Evolutionary conservation across 1,140 invertebrate genomes (phyloP).

Genomic region (Psilanteris sp.): DNA sequence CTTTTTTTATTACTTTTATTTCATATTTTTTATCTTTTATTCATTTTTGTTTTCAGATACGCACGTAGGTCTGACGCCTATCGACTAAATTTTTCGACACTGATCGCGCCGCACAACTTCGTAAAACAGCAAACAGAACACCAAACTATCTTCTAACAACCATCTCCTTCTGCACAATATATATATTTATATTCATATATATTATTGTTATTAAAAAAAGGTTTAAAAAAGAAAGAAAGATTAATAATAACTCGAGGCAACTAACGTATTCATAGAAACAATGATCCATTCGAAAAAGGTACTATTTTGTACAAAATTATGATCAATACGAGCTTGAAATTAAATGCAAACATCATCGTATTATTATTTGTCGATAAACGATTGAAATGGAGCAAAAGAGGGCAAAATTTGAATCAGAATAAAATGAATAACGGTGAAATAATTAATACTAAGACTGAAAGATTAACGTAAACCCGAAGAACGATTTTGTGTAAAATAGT

Average conservation of each 20-base stretch:
- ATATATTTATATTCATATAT: conserved; percentile 63
- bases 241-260: conserved; percentile 59
- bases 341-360: conserved; percentile 50
- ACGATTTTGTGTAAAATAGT: conserved; percentile 59
- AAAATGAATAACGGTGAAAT: neutral
- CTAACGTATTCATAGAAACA: conserved; percentile 71
- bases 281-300: conserved; percentile 51
- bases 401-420: too few species aligned
- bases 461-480: conserved; percentile 6
- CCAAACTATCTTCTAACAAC: conserved; percentile 76
- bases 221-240: conserved; percentile 56
- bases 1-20: conserved; percentile 11
- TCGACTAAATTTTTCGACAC: conserved; percentile 65
- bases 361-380: conserved; percentile 6
- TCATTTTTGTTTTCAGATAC: conserved; percentile 66
- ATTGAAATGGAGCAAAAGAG: neutral
- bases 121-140: conserved; percentile 78
- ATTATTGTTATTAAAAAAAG: conserved; percentile 60
- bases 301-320: conserved; percentile 59
- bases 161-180: conserved; percentile 66
- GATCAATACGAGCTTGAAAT: conserved; percentile 11
- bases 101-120: conserved; percentile 70
- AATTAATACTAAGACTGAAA: too few species aligned
- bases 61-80: conserved; percentile 67
- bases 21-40: conserved; percentile 6